A percentile compares a stretch with the other conserved stretches of the same genome.
phyloP scores from a whole-genome alignment of 2,113 vertebrate genomes.

The Coptodon rendalli region DNA sequence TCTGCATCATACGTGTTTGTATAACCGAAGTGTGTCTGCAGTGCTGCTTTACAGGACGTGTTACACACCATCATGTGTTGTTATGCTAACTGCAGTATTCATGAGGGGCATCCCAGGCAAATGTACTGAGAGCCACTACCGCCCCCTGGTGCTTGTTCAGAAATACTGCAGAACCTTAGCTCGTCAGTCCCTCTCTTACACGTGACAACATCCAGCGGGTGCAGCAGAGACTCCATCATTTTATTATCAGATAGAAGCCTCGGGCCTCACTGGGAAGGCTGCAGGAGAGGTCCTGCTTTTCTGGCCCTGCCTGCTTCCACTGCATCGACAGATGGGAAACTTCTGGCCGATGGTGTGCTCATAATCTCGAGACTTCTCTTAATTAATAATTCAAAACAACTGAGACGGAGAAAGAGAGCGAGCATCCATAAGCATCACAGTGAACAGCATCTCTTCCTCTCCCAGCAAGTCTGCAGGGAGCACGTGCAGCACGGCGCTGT shows the following conservation, averaged over 20 bases:
- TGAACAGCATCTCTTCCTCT: background rate
- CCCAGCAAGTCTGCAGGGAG: background rate
- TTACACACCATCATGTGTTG: background rate
- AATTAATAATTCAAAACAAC: slow-evolving; percentile 36
- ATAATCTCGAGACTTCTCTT: background rate
- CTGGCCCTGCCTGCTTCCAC: background rate
- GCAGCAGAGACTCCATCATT: background rate
- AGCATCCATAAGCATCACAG: background rate
- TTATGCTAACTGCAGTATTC: background rate
- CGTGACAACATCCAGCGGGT: background rate
- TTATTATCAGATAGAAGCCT: background rate
- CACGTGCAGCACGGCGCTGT: background rate
- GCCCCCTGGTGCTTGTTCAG: slow-evolving; percentile 33
- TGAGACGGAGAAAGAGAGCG: background rate
- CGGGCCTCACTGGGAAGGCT: background rate
- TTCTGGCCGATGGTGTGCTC: background rate
- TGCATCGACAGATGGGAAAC: slow-evolving; percentile 3
- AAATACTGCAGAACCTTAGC: background rate
- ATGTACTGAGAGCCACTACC: slow-evolving; percentile 22
- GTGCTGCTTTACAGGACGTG: background rate
- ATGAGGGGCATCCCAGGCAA: background rate
- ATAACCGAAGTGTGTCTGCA: background rate
- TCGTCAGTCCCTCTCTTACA: background rate
- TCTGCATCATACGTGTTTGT: background rate
- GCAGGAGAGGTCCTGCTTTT: background rate